Evolutionary conservation across 2,797 vertebrate species (phyloP), one percentile per base, ranked within the genome.

Genomic region (Alca torda): DNA sequence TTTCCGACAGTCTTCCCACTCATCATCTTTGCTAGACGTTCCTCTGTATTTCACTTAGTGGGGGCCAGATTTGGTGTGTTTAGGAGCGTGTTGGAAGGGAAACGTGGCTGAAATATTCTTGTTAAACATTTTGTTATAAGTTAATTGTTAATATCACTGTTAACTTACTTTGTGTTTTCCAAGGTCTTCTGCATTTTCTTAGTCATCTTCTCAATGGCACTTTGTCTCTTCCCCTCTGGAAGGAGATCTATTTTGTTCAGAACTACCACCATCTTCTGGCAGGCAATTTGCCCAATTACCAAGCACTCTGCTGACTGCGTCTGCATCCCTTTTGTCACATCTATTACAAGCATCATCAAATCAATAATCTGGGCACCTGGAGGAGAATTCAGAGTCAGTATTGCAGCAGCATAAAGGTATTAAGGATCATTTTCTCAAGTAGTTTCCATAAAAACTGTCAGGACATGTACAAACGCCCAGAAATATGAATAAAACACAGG

Each of bases 301-400:
- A 99, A 98, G 97, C 99, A 99, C 96, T 99, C 99, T 5, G 99
- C 99, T 24, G 99, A 99, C 98, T 99, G 99, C 0, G 99, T 99
- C 98, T 99, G 99, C 98, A 99, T 98, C 6, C 99, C 99, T 96
- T 99, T 99, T 92, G 99, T 99, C 97, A 99, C 98, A 4, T 99
- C 99, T 60, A 99, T 99, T 92, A 99, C 99, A 90, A 99, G 98
- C 98, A 99, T 98, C 99, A 99, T 99, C 97, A 99, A 97, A 96
- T 99, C 99, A 54, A 99, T 99, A 94, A 99, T 99, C 98, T 99
- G 99, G 75, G 99, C 99, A 95, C 99, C 99, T 99, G 81, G 51
- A 87, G 50, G 50, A 96, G 56, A 95, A 96, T 53, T 84, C 67
- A 91, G 21, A 80, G 84, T 98, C 70, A 96, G 74, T 76, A 87